Conservation (phyloP, 2,797 vertebrate genomes). For the Molossus molossus region DNA sequence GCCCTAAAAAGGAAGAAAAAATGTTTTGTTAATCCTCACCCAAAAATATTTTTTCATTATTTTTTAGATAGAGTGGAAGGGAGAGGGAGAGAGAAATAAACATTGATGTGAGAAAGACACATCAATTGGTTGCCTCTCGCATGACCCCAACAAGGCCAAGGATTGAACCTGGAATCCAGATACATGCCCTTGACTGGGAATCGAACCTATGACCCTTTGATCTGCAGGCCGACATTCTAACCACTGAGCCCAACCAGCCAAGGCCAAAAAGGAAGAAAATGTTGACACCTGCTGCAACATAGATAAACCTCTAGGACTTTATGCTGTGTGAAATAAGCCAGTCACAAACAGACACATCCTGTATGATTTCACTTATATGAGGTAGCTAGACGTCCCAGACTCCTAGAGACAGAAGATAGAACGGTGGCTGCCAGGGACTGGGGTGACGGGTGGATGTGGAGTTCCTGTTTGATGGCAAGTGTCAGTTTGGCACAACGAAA, state of each 20-base stretch:
- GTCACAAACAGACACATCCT: not conserved
- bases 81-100: no score
- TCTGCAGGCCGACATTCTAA: no score
- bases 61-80: no score
- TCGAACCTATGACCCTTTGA: no score
- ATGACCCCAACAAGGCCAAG: no score
- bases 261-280: not conserved
- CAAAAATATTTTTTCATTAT: no score
- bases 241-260: no score
- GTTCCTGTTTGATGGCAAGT: not conserved
- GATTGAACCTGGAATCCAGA: no score
- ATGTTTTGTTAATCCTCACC: no score
- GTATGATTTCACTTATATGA: not conserved
- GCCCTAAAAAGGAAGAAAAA: not conserved
- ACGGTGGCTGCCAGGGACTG: not conserved
- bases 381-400: not conserved
- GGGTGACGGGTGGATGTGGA: not conserved
- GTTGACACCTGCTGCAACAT: not conserved
- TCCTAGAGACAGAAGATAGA: not conserved
- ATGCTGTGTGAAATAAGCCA: not conserved
- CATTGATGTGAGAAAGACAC: no score
- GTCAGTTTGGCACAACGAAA: slow-evolving; percentile 28
- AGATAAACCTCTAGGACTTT: not conserved
- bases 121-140: no score
- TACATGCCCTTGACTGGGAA: no score